phyloP scores from a whole-genome alignment of 2,888 invertebrate genomes.

The Lasioglossum marginatum region DNA sequence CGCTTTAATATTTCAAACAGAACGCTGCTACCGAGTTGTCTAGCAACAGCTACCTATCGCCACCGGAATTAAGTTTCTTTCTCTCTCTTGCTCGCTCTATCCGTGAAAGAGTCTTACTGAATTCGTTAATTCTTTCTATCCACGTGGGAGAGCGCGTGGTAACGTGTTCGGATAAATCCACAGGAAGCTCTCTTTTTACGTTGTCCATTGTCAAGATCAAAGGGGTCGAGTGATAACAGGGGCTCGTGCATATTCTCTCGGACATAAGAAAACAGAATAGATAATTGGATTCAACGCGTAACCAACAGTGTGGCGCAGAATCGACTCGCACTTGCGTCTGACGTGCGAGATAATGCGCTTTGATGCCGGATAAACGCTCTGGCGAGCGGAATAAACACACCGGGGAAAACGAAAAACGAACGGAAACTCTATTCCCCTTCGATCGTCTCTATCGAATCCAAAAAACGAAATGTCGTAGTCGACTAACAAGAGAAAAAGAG shows the following conservation, averaged over 20 bases:
- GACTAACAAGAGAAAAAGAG: neutral
- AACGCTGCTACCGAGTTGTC: neutral
- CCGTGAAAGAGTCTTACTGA: neutral
- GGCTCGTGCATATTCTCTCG: neutral
- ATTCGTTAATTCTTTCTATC: slow-evolving; percentile 3
- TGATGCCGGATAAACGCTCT: neutral
- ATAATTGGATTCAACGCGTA: neutral
- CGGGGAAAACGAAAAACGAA: neutral
- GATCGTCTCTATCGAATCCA: neutral
- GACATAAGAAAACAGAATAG: slow-evolving; percentile 7
- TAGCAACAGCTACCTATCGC: neutral
- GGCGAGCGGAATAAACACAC: neutral
- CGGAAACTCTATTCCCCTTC: neutral
- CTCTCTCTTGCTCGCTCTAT: neutral
- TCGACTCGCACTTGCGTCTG: neutral
- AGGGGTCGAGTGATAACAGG: neutral
- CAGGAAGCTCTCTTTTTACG: neutral
- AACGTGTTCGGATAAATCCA: neutral
- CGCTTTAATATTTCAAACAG: neutral
- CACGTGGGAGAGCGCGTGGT: neutral
- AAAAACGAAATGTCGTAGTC: neutral
- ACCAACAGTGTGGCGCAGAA: neutral
- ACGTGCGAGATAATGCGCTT: slow-evolving; percentile 3
- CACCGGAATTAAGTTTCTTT: neutral
- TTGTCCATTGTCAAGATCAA: slow-evolving; percentile 4